phyloP scores from a whole-genome alignment of 2,113 vertebrate species.

The Ceratotherium simum region DNA sequence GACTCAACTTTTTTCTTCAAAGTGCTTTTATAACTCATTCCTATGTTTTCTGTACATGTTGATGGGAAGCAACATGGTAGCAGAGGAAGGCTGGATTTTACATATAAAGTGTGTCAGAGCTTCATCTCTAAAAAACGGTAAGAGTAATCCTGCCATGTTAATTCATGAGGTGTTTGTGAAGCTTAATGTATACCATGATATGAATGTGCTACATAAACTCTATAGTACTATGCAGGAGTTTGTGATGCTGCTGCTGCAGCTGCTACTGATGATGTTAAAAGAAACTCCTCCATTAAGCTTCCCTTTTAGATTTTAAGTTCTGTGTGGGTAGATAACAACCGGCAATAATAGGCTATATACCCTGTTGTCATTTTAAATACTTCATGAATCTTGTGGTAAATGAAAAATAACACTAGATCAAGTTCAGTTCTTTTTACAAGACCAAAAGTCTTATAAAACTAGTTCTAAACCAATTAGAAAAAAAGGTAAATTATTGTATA shows the following conservation, averaged over 20 bases:
- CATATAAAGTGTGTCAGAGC: neutral
- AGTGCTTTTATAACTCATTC: neutral
- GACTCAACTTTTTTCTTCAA: neutral
- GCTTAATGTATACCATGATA: neutral
- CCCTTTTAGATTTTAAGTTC: slow-evolving; percentile 10
- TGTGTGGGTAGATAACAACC: neutral
- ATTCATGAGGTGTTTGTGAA: neutral
- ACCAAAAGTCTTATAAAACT: neutral
- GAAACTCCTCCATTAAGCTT: neutral
- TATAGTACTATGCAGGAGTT: neutral
- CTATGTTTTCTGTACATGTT: neutral
- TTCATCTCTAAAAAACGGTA: neutral
- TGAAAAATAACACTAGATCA: neutral
- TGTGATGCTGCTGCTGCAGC: neutral
- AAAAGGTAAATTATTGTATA: neutral
- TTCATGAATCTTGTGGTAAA: neutral
- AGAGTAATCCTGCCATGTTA: neutral
- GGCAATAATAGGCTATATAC: neutral
- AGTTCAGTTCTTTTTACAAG: neutral
- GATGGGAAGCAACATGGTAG: neutral
- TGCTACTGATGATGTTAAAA: neutral
- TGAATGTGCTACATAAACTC: neutral
- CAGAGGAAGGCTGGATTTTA: neutral
- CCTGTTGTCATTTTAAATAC: neutral
- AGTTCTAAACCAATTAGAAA: neutral